Percentiles rank a stretch among this genome's conserved stretches.
Conservation (phyloP, 2,888 invertebrate species). For the Laothoe populi region DNA sequence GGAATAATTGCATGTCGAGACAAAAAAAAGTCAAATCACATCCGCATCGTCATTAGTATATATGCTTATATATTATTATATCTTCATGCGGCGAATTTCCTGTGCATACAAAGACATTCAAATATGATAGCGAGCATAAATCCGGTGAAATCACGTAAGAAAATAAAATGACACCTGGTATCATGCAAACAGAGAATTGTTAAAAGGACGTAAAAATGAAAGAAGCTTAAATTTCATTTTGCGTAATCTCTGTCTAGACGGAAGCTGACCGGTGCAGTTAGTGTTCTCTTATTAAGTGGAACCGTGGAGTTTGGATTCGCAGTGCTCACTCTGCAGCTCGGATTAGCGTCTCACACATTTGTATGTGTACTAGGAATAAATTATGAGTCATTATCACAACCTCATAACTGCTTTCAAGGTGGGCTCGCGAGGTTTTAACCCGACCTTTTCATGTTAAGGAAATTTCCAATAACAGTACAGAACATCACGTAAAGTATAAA, state of each 20-base stretch:
- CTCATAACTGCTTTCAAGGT: slow-evolving; percentile 57
- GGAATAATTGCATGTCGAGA: not conserved
- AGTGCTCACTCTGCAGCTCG: slow-evolving; percentile 41
- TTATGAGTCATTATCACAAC: slow-evolving; percentile 62
- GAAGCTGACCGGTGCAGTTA: slow-evolving; percentile 63
- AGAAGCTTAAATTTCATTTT: slow-evolving; percentile 72
- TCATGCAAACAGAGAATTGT: slow-evolving; percentile 53
- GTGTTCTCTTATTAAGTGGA: slow-evolving; percentile 55
- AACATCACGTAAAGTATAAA: not conserved
- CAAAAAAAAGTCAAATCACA: not conserved
- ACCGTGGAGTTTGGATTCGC: slow-evolving; percentile 34
- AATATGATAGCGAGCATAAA: slow-evolving; percentile 56
- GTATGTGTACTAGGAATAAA: slow-evolving; percentile 59
- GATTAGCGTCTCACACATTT: slow-evolving; percentile 63
- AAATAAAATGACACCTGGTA: slow-evolving; percentile 66
- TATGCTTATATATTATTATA: not conserved
- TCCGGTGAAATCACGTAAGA: slow-evolving; percentile 59
- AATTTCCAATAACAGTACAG: slow-evolving; percentile 29
- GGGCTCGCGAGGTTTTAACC: slow-evolving; percentile 47
- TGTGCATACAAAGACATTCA: slow-evolving; percentile 50
- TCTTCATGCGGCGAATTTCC: not conserved
- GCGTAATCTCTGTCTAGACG: slow-evolving; percentile 82
- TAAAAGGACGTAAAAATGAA: slow-evolving; percentile 68
- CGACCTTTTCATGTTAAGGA: slow-evolving; percentile 40
- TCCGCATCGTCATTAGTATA: not conserved